Base-by-base conservation (phyloP, 2,888 invertebrate genomes). In the Lottia scabra region DNA sequence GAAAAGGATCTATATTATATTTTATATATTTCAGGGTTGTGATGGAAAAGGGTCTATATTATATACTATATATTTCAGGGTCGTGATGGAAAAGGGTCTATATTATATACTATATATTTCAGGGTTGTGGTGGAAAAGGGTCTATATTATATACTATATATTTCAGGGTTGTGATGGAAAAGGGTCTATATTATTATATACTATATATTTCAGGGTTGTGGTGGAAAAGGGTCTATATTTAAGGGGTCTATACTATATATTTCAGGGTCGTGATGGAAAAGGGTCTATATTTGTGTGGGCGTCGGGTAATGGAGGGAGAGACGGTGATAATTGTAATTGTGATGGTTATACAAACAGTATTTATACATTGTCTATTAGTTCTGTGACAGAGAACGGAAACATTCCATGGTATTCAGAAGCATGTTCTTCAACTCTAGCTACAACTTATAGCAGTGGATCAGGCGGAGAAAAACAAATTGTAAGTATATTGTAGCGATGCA, bases 201-300 rank as follows among this genome's bases (percentile, higher is more conserved):
- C 99, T 26, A 23, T 2, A 65, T 48, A 12, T 75, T 77, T 48
- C 79, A 95, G 95, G 98, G 98, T 74, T 94, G 98, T 8, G 93
- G 92, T 38, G 38, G 8, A 38, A 38, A 38, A 38, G 38, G 38
- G 38, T 38, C 38, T 38, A 38, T 38, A 38, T 99, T 0, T 98
- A 97, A 0, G 99, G 99, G 56, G 99, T 99, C 99, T 91, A 99
- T 38, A 10, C 8, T 38, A 6, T 38, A 8, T 38, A 15, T 75
- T 77, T 62, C 80, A 95, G 95, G 98, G 98, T 74, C 94, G 98
- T 8, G 93, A 93, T 79, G 97, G 98, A 44, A 95, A 95, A 90
- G 98, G 98, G 15, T 98, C 98, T 27, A 99, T 99, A 83, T 99
- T 98, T 91, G 96, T 99, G 1, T 99, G 99, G 99, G 99, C 99